Evolutionary conservation across 1,140 invertebrate species (phyloP).

Genomic region (Lamellibrachia luymesi): DNA sequence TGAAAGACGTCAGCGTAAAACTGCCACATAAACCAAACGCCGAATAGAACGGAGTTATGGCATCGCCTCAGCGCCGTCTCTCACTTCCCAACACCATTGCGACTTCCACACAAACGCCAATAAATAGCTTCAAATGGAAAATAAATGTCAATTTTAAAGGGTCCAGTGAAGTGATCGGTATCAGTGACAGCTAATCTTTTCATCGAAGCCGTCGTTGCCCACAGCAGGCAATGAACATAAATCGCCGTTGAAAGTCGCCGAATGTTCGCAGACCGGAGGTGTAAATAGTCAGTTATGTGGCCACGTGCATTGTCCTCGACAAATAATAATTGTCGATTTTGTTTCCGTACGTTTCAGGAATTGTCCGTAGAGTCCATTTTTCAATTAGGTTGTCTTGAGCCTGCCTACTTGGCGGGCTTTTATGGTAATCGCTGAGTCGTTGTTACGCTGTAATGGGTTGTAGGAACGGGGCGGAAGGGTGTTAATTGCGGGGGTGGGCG

Average conservation of each 20-base stretch:
- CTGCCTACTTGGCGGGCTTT: not conserved
- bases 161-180: not conserved
- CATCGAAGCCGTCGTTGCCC: not conserved
- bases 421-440: conserved; percentile 4
- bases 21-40: not conserved
- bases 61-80: not conserved
- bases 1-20: not conserved
- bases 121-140: conserved; percentile 5
- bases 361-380: not conserved
- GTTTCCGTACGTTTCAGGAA: not conserved
- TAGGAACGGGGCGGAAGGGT: not conserved
- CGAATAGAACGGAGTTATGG: not conserved
- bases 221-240: not conserved
- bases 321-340: conserved; percentile 2
- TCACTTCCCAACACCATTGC: not conserved
- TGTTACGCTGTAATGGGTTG: not conserved
- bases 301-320: not conserved
- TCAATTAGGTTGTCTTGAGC: not conserved
- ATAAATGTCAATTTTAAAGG: conserved; percentile 1
- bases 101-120: not conserved
- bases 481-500: not conserved
- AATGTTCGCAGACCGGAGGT: not conserved
- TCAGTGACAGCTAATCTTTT: not conserved
- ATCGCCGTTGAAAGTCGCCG: not conserved
- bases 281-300: not conserved